phyloP scores from a whole-genome alignment of 2,113 vertebrate genomes.

The Callithrix jacchus region DNA sequence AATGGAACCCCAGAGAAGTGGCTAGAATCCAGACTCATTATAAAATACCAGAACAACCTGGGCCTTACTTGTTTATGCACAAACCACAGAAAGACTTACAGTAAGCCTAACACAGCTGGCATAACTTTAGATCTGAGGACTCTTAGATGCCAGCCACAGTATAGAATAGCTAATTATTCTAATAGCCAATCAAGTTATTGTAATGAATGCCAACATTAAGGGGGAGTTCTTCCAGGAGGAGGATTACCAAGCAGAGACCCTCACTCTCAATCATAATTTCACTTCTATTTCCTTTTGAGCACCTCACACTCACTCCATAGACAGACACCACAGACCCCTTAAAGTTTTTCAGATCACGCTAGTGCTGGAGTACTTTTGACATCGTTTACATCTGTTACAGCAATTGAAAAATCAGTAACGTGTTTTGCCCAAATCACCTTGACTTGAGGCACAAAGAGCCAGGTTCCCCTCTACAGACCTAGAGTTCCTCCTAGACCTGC shows the following conservation, averaged over 20 bases:
- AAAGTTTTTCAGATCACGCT: not conserved
- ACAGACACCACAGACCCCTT: not conserved
- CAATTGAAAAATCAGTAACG: not conserved
- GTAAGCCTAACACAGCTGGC: not conserved
- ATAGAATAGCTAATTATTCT: not conserved
- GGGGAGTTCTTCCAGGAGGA: not conserved
- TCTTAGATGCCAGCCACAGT: not conserved
- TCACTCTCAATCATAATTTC: not conserved
- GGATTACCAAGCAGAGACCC: not conserved
- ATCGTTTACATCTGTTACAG: not conserved
- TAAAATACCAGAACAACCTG: not conserved
- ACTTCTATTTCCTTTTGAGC: not conserved
- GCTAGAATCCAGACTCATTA: not conserved
- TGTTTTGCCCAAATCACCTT: not conserved
- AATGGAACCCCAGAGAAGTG: conserved; percentile 24
- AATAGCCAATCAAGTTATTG: not conserved
- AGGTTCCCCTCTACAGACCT: not conserved
- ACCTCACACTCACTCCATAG: not conserved
- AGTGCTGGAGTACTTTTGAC: not conserved
- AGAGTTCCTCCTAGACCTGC: not conserved
- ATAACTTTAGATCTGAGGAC: not conserved
- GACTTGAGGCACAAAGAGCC: not conserved
- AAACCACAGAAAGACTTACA: conserved; percentile 16
- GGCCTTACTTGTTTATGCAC: not conserved
- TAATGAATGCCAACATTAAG: not conserved